phyloP scores from a whole-genome alignment of 2,113 vertebrate species.

The Marmota flaviventris region DNA sequence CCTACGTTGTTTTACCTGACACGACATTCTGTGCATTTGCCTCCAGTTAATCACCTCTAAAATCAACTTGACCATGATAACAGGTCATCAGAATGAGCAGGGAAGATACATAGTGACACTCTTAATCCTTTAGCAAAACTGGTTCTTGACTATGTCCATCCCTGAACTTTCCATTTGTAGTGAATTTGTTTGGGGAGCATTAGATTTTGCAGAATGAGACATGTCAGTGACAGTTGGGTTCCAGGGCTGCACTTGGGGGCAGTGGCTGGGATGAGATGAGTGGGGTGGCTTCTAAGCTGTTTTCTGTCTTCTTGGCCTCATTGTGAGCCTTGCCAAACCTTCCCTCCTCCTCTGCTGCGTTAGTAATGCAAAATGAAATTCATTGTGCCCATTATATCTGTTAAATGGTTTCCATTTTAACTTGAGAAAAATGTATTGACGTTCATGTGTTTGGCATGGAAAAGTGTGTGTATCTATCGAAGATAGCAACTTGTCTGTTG shows the following conservation, averaged over 20 bases:
- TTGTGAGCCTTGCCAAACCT: conserved; percentile 83
- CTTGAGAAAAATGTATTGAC: conserved; percentile 86
- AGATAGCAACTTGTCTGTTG: conserved; percentile 86
- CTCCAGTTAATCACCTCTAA: background rate
- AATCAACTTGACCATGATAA: background rate
- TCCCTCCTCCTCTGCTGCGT: conserved; percentile 85
- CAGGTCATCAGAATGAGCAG: background rate
- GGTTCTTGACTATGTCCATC: background rate
- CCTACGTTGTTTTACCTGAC: background rate
- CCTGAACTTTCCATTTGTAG: background rate
- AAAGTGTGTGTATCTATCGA: conserved; percentile 84
- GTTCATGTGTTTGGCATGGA: conserved; percentile 85
- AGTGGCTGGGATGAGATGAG: conserved; percentile 74
- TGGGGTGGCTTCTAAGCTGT: conserved; percentile 62
- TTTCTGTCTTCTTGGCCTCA: conserved; percentile 85
- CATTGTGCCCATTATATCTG: conserved; percentile 86
- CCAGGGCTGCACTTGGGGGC: conserved; percentile 66
- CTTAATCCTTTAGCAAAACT: conserved; percentile 49
- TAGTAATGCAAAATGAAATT: conserved; percentile 88
- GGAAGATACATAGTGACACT: background rate
- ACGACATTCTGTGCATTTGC: background rate
- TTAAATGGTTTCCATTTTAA: conserved; percentile 89
- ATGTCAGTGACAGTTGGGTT: background rate
- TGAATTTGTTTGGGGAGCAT: background rate
- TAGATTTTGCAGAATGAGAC: background rate